Base-by-base conservation (phyloP, 1,140 invertebrate species). In the Goniozus legneri region DNA sequence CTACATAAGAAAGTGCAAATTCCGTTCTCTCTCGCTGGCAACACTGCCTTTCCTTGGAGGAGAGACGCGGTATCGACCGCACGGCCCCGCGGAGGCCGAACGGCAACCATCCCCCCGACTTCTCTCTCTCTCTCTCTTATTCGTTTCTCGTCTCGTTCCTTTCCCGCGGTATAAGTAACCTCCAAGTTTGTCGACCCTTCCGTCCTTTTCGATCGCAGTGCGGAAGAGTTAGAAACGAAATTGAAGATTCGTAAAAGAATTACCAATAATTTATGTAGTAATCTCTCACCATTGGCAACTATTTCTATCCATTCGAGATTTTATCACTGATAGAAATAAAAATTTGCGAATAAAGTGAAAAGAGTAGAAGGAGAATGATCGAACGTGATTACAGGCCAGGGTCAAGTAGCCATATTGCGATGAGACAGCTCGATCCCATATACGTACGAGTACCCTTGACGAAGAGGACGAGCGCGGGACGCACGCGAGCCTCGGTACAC, bases 21-120 rank as follows among this genome's bases (percentile, higher is more conserved):
- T 62, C 59, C 56, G 56, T 6, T n/a, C n/a, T n/a, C n/a, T 52
- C 42, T 36, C 38, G 54, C 44, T 60, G 62, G 64, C 62, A 64
- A 61, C 62, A 59, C 56, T 53, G 64, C 62, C 44, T 54, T 42
- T 37, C 43, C n/a, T 39, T 52, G 32, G 43, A 30, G 13, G 24
- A 36, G 45, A 60, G 52, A 50, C 58, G 58, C 55, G 21, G 56
- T 67, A 67, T 67, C 64, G 64, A 67, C 64, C 64, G 62, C 60
- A 41, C 60, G 44, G 50, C 52, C 38, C 48, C 60, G n/a, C 50
- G 38, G 56, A 60, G 56, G 56, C 58, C 52, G 56, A 61, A 62
- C 54, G 52, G 48, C 60, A 60, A 60, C 61, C 60, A 57, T 54
- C 60, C 53, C 52, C 58, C 32, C 41, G 51, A 10, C 24, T n/a